phyloP scores from a whole-genome alignment of 2,797 vertebrate genomes.

The Aphelocoma californica region DNA sequence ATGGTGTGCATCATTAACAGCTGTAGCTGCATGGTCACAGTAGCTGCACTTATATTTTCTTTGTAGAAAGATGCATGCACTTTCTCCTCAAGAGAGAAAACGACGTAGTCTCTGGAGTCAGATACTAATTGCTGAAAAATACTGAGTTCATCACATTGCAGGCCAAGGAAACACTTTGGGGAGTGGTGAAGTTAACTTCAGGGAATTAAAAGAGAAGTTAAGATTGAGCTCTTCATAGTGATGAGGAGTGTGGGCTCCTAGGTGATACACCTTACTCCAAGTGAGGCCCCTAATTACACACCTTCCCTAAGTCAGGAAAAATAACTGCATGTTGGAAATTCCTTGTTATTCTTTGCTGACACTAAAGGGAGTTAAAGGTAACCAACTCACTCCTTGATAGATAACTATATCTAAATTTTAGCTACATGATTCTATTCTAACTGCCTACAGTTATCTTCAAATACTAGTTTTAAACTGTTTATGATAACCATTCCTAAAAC shows the following conservation, averaged over 20 bases:
- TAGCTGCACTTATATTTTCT: background rate
- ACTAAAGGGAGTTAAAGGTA: background rate
- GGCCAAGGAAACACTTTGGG: background rate
- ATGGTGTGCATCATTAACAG: background rate
- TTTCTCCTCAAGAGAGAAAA: background rate
- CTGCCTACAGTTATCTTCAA: background rate
- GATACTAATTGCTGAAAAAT: background rate
- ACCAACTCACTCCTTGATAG: background rate
- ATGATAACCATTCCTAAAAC: background rate
- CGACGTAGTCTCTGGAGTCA: background rate
- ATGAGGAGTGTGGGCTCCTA: background rate
- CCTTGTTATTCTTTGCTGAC: background rate
- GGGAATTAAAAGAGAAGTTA: background rate
- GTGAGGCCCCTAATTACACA: background rate
- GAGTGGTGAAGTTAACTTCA: background rate
- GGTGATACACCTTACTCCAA: background rate
- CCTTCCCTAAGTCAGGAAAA: background rate
- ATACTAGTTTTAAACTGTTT: background rate
- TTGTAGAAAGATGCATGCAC: background rate
- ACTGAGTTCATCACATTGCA: background rate
- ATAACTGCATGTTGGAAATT: background rate
- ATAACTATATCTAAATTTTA: background rate
- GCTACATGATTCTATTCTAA: background rate
- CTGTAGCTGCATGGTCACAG: background rate
- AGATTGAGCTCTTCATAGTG: background rate